Evolutionary conservation across 2,888 invertebrate species (phyloP).

Genomic region (Arrhopalites spinosus): DNA sequence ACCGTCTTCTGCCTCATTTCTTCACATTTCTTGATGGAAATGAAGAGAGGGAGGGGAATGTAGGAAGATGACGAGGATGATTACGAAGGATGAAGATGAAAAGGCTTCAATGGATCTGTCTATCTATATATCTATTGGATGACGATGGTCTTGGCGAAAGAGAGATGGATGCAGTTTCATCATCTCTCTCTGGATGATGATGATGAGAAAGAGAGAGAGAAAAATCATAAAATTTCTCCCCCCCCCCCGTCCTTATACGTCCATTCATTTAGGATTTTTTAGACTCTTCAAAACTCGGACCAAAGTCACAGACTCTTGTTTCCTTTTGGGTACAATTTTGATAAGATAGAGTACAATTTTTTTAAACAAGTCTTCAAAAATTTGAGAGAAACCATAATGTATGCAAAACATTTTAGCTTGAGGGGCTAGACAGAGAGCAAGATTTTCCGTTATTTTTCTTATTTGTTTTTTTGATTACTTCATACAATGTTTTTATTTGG

Average conservation of each 20-base stretch:
- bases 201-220: neutral
- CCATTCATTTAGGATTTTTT: constrained; percentile 8
- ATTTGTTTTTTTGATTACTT: too few species aligned
- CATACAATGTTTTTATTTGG: too few species aligned
- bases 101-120: neutral
- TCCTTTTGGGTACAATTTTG: too few species aligned
- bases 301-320: too few species aligned
- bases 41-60: constrained; percentile 13
- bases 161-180: constrained; percentile 12
- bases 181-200: neutral
- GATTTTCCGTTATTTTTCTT: too few species aligned
- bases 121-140: neutral
- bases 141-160: neutral
- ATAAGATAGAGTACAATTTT: too few species aligned
- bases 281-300: too few species aligned
- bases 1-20: constrained; percentile 21
- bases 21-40: constrained; percentile 29
- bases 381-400: too few species aligned
- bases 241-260: neutral
- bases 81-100: constrained; percentile 16
- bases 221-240: neutral
- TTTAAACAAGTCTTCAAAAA: too few species aligned
- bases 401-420: too few species aligned
- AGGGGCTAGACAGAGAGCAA: too few species aligned
- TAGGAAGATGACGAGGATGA: constrained; percentile 4